A percentile compares a stretch with the other conserved stretches of the same genome.
Conservation (phyloP, 2,888 invertebrate species). For the Fragum sueziense region DNA sequence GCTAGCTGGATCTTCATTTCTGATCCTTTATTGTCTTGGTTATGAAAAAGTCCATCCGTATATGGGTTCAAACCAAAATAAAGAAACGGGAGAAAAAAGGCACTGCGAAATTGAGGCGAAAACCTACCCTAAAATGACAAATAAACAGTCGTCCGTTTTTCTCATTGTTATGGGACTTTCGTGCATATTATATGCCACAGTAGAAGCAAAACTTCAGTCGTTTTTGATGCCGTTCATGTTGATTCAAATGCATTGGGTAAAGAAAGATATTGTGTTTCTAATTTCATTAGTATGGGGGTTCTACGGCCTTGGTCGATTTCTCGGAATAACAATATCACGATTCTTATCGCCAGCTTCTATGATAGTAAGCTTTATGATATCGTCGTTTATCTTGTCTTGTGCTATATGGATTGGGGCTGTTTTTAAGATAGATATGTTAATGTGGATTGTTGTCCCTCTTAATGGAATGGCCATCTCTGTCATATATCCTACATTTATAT, state of each 20-base stretch:
- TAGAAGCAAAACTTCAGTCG: slow-evolving; percentile 81
- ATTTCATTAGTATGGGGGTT: slow-evolving; percentile 81
- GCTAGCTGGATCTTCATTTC: slow-evolving; percentile 42
- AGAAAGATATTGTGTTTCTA: slow-evolving; percentile 73
- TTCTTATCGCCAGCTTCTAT: slow-evolving; percentile 76
- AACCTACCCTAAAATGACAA: not conserved
- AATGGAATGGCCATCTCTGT: slow-evolving; percentile 29
- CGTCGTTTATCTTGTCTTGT: slow-evolving; percentile 5
- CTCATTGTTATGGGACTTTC: slow-evolving; percentile 77
- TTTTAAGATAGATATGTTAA: not conserved
- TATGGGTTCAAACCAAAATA: not conserved
- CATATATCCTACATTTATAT: slow-evolving; percentile 40
- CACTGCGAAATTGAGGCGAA: not conserved
- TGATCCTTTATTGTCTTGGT: slow-evolving; percentile 44
- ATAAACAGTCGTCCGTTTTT: slow-evolving; percentile 58
- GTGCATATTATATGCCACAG: slow-evolving; percentile 79
- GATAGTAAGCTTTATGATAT: slow-evolving; percentile 61
- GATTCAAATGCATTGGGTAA: slow-evolving; percentile 73
- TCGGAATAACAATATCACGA: slow-evolving; percentile 78
- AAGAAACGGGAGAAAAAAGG: not conserved
- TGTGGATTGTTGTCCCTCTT: slow-evolving; percentile 38
- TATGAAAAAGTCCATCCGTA: slow-evolving; percentile 31
- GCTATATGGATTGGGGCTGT: slow-evolving; percentile 17
- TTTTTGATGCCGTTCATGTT: slow-evolving; percentile 79
- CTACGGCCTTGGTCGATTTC: slow-evolving; percentile 79